Conservation (phyloP, 2,888 invertebrate genomes). For the Dysmachus trigonus region DNA sequence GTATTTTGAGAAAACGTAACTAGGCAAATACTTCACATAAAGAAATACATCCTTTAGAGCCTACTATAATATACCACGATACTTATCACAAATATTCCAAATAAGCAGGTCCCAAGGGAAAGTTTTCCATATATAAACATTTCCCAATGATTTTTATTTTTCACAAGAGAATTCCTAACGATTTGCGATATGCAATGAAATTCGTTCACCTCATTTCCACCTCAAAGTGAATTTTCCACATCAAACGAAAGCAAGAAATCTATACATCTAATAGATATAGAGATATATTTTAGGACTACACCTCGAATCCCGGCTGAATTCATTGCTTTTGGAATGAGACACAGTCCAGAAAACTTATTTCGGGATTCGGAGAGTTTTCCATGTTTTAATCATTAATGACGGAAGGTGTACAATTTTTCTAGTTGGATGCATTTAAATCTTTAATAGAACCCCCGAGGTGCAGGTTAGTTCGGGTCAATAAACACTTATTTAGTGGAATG, state of each 20-base stretch:
- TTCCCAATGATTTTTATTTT: not conserved
- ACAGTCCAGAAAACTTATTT: not conserved
- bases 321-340: not conserved
- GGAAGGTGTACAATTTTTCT: not conserved
- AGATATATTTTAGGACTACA: not conserved
- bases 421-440: not conserved
- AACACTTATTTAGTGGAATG: not conserved
- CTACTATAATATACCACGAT: not conserved
- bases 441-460: not conserved
- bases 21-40: not conserved
- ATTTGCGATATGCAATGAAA: not conserved
- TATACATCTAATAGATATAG: not conserved
- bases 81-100: not conserved
- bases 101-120: not conserved
- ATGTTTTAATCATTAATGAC: not conserved
- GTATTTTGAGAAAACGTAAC: too few species aligned
- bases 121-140: not conserved
- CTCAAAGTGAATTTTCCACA: slow-evolving; percentile 21
- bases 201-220: not conserved
- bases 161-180: not conserved
- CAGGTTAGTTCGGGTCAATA: not conserved
- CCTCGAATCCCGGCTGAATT: not conserved
- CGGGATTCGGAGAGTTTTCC: not conserved
- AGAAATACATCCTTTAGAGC: not conserved
- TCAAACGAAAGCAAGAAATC: not conserved